A percentile compares a stretch with the other conserved stretches of the same genome.
phyloP scores from a whole-genome alignment of 2,797 vertebrate genomes.

The Peromyscus melanophrys region DNA sequence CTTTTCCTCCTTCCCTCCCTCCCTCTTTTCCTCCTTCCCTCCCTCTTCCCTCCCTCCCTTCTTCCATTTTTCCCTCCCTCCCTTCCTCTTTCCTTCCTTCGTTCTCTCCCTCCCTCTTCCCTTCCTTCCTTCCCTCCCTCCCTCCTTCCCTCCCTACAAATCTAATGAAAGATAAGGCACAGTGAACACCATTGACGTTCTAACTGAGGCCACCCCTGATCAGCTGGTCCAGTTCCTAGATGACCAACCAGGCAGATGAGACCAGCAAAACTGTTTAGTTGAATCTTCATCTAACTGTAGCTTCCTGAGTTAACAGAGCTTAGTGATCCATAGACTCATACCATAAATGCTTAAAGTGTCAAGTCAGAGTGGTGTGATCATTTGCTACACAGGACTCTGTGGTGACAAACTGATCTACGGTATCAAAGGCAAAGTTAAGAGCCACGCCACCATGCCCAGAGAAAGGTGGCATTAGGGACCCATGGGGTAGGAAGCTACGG shows the following conservation, averaged over 20 bases:
- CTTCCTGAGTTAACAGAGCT: not conserved
- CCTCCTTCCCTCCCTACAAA: not conserved
- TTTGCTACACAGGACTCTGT: not conserved
- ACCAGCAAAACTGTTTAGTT: not conserved
- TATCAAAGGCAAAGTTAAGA: constrained; percentile 5
- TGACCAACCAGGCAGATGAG: not conserved
- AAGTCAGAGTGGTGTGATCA: not conserved
- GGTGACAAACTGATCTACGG: not conserved
- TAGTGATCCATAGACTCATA: not conserved
- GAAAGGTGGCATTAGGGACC: not conserved
- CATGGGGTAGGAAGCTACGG: no score
- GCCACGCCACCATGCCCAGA: fast-evolving
- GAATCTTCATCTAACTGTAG: not conserved
- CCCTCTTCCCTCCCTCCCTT: no score
- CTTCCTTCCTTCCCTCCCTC: not conserved
- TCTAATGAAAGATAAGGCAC: not conserved
- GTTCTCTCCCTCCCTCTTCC: no score
- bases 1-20: no score
- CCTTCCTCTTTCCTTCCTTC: not conserved
- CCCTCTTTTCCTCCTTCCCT: no score
- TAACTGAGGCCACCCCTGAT: no score
- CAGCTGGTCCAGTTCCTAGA: not conserved
- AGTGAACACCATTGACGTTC: not conserved
- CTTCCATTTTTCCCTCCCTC: no score
- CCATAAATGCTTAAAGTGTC: not conserved